phyloP scores from a whole-genome alignment of 2,888 invertebrate species.

The Acronicta aceris region DNA sequence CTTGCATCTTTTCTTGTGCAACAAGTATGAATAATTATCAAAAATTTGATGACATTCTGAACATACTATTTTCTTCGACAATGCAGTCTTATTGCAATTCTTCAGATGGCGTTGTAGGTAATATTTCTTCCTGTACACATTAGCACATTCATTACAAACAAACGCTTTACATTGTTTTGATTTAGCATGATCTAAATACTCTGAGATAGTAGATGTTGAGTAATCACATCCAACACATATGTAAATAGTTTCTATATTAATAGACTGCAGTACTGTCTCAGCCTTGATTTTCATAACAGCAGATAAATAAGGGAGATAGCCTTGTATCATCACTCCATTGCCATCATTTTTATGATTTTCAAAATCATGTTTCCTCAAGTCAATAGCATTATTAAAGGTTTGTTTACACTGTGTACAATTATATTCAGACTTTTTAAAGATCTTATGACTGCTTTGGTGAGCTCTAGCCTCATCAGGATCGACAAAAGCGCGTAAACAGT shows the following conservation, averaged over 20 bases:
- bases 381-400: conserved; percentile 50
- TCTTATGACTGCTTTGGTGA: conserved; percentile 70
- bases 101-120: conserved; percentile 59
- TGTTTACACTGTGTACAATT: conserved; percentile 72
- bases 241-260: conserved; percentile 45
- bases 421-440: conserved; percentile 32
- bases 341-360: conserved; percentile 55
- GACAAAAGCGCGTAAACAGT: conserved; percentile 69
- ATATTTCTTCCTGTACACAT: conserved; percentile 57
- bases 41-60: conserved; percentile 61
- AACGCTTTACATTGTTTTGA: conserved; percentile 54
- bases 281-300: conserved; percentile 69
- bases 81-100: conserved; percentile 15
- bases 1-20: conserved; percentile 65
- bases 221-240: conserved; percentile 64
- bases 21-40: conserved; percentile 9
- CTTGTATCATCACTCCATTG: conserved; percentile 67
- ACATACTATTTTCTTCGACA: conserved; percentile 48
- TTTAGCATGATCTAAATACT: conserved; percentile 68
- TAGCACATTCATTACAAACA: conserved; percentile 68
- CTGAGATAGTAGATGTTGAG: conserved; percentile 30
- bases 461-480: conserved; percentile 39
- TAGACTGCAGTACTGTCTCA: conserved; percentile 56
- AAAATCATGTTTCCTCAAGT: conserved; percentile 62
- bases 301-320: conserved; percentile 65